Evolutionary conservation across 2,113 vertebrate species (phyloP).

Genomic region (Platichthys stellatus): DNA sequence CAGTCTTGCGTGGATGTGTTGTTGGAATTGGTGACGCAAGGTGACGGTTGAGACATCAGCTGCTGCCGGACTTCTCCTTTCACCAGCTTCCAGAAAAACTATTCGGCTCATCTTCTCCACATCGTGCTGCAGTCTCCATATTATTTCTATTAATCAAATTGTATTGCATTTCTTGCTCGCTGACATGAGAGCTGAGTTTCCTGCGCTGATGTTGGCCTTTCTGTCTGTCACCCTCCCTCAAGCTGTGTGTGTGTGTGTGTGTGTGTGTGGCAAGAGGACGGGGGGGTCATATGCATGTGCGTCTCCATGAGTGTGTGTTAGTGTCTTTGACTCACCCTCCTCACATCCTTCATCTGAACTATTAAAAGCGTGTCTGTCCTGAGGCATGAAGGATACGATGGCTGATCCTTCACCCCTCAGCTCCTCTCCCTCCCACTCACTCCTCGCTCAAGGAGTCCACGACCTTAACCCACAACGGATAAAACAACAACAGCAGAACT

Average conservation of each 20-base stretch:
- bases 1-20: no score
- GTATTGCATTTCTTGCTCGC: no score
- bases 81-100: no score
- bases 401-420: conserved; percentile 70
- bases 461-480: conserved; percentile 6
- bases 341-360: conserved; percentile 64
- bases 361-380: conserved; percentile 71
- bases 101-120: no score
- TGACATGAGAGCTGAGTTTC: no score
- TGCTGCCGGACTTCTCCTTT: no score
- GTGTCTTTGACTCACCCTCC: conserved; percentile 66
- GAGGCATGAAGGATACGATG: conserved; percentile 61
- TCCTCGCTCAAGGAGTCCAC: conserved; percentile 21
- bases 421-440: conserved; percentile 4
- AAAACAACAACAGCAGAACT: not conserved
- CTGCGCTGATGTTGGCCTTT: conserved; percentile 50
- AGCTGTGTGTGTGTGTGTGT: conserved; percentile 34
- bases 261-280: conserved; percentile 37
- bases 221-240: conserved; percentile 54
- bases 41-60: no score
- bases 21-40: no score
- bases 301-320: conserved; percentile 43
- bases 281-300: conserved; percentile 47
- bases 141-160: no score
- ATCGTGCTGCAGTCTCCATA: no score